Percentiles rank a stretch among this genome's conserved stretches.
phyloP scores from a whole-genome alignment of 2,888 invertebrate species.

The Galerucella calmariensis region DNA sequence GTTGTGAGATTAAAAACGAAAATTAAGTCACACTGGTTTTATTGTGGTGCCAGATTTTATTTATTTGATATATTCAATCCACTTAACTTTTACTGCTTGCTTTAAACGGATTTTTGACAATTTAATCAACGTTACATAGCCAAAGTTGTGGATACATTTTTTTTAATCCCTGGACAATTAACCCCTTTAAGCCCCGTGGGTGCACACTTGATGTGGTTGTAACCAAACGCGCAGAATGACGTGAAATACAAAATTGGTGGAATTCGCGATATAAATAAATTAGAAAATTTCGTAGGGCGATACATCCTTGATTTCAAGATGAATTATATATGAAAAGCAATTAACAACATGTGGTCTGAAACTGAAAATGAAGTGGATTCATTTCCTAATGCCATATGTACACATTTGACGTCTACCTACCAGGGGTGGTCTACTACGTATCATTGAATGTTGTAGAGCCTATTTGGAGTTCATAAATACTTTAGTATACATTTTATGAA shows the following conservation, averaged over 20 bases:
- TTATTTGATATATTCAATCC: not conserved
- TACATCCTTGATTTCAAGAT: constrained; percentile 36
- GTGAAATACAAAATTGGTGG: constrained; percentile 16
- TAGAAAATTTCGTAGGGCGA: constrained; percentile 23
- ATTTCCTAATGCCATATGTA: constrained; percentile 40
- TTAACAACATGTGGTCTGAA: constrained; percentile 36
- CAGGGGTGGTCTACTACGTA: not conserved
- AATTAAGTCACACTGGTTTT: not conserved
- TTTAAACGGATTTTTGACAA: not conserved
- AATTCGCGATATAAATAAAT: constrained; percentile 25
- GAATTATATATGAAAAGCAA: constrained; percentile 33
- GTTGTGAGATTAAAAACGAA: too few relatives aligned
- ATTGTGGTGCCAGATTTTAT: not conserved
- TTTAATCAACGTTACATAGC: not conserved
- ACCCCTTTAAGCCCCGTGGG: not conserved
- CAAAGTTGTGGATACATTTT: not conserved
- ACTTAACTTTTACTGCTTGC: not conserved
- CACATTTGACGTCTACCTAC: constrained; percentile 17
- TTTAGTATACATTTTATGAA: not conserved
- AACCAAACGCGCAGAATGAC: constrained; percentile 3
- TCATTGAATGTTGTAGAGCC: not conserved
- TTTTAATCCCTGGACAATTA: constrained; percentile 5
- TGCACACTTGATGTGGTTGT: not conserved
- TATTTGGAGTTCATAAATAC: not conserved
- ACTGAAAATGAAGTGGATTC: constrained; percentile 30